Conservation (phyloP, 2,797 vertebrate species). For the Cryptoblepharus egeriae region DNA sequence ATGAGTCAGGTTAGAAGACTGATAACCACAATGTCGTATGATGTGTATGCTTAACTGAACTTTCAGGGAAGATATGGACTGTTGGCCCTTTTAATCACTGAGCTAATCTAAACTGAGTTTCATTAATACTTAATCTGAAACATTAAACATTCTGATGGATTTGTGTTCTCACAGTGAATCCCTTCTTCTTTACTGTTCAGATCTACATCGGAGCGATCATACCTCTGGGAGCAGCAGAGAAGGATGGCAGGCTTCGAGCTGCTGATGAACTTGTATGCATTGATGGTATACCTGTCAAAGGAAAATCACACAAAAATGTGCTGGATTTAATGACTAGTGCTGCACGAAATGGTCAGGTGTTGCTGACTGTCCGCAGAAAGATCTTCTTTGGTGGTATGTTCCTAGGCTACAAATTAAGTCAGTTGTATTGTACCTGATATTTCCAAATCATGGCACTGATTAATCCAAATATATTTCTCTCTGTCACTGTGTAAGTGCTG, state of each 20-base stretch:
- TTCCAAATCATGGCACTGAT: not conserved
- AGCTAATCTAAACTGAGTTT: not conserved
- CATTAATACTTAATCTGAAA: not conserved
- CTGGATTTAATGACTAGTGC: constrained; percentile 97
- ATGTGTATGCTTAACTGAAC: not conserved
- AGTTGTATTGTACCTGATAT: not conserved
- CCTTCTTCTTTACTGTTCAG: constrained; percentile 71
- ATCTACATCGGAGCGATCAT: constrained; percentile 98
- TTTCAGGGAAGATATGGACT: not conserved
- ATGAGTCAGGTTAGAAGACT: not conserved
- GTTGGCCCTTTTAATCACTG: too few relatives aligned
- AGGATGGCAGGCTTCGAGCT: constrained; percentile 92
- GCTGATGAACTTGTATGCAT: constrained; percentile 96
- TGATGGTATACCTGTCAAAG: constrained; percentile 92
- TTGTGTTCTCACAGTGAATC: accelerated
- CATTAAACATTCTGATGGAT: not conserved
- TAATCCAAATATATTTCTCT: not conserved
- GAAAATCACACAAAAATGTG: constrained; percentile 97
- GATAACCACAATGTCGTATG: not conserved
- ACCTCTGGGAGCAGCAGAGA: constrained; percentile 93
- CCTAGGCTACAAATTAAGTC: not conserved
- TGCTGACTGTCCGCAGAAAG: constrained; percentile 93
- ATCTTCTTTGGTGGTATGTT: constrained; percentile 83
- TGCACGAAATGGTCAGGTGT: constrained; percentile 95
- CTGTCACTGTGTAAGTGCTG: not conserved